These are phyloP conservation scores for Cardinalis cardinalis DNA, from an alignment of 2,113 vertebrate genomes.

Conservation along the genomic window DNA sequence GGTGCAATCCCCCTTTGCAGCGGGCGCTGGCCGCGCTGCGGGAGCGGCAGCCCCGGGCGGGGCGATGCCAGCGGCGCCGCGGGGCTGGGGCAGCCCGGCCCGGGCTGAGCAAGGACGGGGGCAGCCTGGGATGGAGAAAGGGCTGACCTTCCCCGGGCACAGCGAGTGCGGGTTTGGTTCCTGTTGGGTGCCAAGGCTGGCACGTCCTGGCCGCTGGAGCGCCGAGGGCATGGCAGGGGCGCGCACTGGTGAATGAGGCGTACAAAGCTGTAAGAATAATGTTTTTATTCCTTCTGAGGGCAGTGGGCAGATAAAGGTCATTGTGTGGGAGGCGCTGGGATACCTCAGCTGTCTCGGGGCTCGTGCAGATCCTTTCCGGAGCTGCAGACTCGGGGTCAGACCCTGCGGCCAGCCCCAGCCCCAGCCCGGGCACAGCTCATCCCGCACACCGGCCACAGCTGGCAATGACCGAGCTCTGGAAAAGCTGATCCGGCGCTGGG, in stretches of 20 bases:
- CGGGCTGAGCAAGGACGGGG: not conserved
- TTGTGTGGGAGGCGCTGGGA: not conserved
- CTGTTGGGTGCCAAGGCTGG: not conserved
- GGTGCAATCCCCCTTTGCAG: not conserved
- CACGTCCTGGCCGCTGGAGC: not conserved
- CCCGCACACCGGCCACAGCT: not conserved
- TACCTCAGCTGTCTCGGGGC: not conserved
- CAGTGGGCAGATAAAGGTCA: not conserved
- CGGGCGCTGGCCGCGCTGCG: accelerated
- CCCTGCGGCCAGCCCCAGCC: not conserved
- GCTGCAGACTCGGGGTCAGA: accelerated
- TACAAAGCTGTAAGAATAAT: accelerated
- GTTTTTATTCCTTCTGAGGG: not conserved
- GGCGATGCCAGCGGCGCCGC: not conserved
- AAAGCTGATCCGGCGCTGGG: not conserved
- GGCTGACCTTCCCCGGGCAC: not conserved
- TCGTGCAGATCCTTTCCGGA: not conserved
- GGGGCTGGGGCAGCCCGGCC: not conserved
- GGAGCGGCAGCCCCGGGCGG: not conserved
- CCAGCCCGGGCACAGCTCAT: accelerated
- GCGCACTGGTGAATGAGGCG: not conserved
- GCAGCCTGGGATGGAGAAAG: not conserved
- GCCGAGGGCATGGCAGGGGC: not conserved
- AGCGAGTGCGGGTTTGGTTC: not conserved
- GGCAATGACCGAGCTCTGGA: not conserved